These are phyloP conservation scores for Amphibalanus amphitrite DNA, from an alignment of 1,140 invertebrate genomes.

Conservation along the genomic window DNA sequence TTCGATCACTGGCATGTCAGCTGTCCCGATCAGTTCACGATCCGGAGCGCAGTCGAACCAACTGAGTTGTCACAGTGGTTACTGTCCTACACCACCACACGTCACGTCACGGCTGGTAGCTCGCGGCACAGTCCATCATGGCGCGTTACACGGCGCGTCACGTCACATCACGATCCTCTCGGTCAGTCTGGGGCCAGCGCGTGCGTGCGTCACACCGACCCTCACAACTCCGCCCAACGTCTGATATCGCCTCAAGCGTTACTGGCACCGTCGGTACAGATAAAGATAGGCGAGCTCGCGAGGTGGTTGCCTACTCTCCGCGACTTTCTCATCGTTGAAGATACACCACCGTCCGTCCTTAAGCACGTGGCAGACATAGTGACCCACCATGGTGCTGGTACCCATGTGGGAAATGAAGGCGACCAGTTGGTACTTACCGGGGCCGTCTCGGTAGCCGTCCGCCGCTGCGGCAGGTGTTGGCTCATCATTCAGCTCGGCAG, in stretches of 20 bases:
- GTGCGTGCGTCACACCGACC: not conserved
- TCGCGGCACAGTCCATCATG: not conserved
- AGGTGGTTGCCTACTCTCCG: slow-evolving; percentile 85
- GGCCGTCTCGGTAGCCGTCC: slow-evolving; percentile 10
- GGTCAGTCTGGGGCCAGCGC: not conserved
- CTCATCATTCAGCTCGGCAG: slow-evolving; percentile 40
- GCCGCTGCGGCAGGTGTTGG: slow-evolving; percentile 9
- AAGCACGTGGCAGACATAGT: slow-evolving; percentile 92
- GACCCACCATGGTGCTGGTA: slow-evolving; percentile 83
- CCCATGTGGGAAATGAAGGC: slow-evolving; percentile 98
- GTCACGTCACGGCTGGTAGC: not conserved
- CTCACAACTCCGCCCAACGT: not conserved
- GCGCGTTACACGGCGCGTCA: not conserved
- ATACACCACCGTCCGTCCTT: slow-evolving; percentile 82
- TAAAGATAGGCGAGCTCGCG: slow-evolving; percentile 93
- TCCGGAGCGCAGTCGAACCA: too few species aligned
- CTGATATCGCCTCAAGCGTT: not conserved
- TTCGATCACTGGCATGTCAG: too few species aligned
- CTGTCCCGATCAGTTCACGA: too few species aligned
- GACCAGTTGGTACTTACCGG: slow-evolving; percentile 65
- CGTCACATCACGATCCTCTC: slow-evolving; percentile 2
- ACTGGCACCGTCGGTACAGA: slow-evolving; percentile 52
- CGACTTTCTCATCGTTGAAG: slow-evolving; percentile 97
- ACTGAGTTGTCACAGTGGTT: not conserved
- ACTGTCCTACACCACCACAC: not conserved